These are phyloP conservation scores for Carterocephalus palaemon DNA, from an alignment of 2,888 invertebrate genomes.

Conservation along the genomic window DNA sequence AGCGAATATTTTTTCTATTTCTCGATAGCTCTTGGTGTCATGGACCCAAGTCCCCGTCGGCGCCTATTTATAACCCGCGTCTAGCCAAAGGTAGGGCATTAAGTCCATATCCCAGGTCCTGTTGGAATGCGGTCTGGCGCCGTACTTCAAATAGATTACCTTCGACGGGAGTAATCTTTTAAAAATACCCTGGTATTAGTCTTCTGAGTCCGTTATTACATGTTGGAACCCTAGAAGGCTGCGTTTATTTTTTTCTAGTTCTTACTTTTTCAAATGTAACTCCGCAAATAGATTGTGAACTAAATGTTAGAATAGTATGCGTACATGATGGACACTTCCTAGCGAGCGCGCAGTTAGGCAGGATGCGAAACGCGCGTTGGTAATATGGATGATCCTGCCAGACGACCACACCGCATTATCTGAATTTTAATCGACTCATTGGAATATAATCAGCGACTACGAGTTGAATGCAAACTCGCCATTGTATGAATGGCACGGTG, in stretches of 20 bases:
- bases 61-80: slow-evolving; percentile 58
- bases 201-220: slow-evolving; percentile 8
- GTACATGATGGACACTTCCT: slow-evolving; percentile 55
- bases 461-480: slow-evolving; percentile 58
- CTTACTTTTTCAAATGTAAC: background rate
- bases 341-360: slow-evolving; percentile 53
- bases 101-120: slow-evolving; percentile 65
- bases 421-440: slow-evolving; percentile 71
- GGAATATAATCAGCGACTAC: slow-evolving; percentile 63
- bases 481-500: slow-evolving; percentile 56
- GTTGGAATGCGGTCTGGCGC: slow-evolving; percentile 73
- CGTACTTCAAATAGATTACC: slow-evolving; percentile 63
- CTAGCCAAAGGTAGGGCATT: slow-evolving; percentile 58
- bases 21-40: slow-evolving; percentile 44
- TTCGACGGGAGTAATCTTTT: slow-evolving; percentile 44
- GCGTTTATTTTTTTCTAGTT: slow-evolving; percentile 4
- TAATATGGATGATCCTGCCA: slow-evolving; percentile 68
- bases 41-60: slow-evolving; percentile 45
- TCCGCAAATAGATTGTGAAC: slow-evolving; percentile 3
- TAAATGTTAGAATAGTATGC: slow-evolving; percentile 25
- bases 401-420: slow-evolving; percentile 56
- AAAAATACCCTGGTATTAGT: slow-evolving; percentile 39
- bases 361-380: slow-evolving; percentile 62
- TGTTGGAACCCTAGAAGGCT: slow-evolving; percentile 13
- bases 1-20: slow-evolving; percentile 14